Base-by-base conservation (phyloP, 2,888 invertebrate genomes). In the Dyspetes luteomarginatus region DNA sequence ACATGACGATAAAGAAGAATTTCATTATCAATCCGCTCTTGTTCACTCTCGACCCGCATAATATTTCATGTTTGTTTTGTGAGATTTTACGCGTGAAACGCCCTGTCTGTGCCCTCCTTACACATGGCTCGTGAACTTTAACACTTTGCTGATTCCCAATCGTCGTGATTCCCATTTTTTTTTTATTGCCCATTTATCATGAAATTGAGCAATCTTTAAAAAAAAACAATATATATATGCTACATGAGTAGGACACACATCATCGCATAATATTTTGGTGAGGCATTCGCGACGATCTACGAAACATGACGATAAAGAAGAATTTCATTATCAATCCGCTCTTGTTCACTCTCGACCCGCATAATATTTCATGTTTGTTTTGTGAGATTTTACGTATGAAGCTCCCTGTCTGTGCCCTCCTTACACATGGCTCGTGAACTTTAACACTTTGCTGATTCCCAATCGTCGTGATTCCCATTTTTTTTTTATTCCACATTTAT, bases 301-400 rank as follows among this genome's bases (percentile, higher is more conserved):
- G 36, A 36, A 36, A 36, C 36, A 12, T 12, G 12, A 36, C 36
- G 12, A 12, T 36, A n/a, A n/a, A n/a, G n/a, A n/a, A n/a, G n/a
- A n/a, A n/a, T 15, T 15, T 45, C 45, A 4, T 45, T 9, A 4
- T 45, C n/a, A 15, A 45, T 45, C 12, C 4, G 4, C 12, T 45
- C n/a, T 15, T 45, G 4, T 45, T 15, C n/a, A 15, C 36, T 7
- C 48, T 52, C 52, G 52, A 52, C 26, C 52, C 52, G 52, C 26
- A 52, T 52, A n/a, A n/a, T n/a, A 52, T 52, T 24, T 52, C 26
- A 22, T 24, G 17, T 52, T 52, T 52, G 22, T 24, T 52, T 22
- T 52, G 52, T 26, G 24, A 26, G 24, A 52, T 52, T 52, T n/a
- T n/a, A n/a, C 52, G 15, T 1, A 2, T 2, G 9, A 36, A 36